Evolutionary conservation across 2,888 invertebrate genomes (phyloP).

Genomic region (Lypha dubia): DNA sequence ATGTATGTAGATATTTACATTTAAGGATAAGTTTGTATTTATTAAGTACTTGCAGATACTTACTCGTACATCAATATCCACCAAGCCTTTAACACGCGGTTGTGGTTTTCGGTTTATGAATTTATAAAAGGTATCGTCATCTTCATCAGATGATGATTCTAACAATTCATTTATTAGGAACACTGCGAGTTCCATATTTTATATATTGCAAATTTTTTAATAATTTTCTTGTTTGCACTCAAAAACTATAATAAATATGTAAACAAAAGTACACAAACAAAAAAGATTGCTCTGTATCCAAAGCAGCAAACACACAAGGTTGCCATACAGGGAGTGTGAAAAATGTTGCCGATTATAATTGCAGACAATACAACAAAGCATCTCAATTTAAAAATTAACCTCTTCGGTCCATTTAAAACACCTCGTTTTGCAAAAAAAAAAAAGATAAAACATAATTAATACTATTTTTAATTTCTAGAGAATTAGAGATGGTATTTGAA

Average conservation of each 20-base stretch:
- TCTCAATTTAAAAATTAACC: too few species aligned
- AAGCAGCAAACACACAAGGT: background rate
- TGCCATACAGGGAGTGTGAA: background rate
- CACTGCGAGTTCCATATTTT: background rate
- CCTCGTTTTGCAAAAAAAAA: too few species aligned
- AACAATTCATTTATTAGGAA: background rate
- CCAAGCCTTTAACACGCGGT: background rate
- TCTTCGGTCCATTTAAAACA: too few species aligned
- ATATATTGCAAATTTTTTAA: background rate
- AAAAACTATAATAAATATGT: background rate
- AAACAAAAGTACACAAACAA: slow-evolving; percentile 3
- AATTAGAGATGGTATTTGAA: too few species aligned
- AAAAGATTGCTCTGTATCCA: background rate
- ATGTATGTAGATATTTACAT: background rate
- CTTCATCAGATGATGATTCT: slow-evolving; percentile 2
- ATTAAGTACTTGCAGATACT: background rate
- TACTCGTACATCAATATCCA: background rate
- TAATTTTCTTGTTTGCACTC: background rate
- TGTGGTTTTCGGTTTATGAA: background rate
- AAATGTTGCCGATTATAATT: background rate
- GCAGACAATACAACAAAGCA: too few species aligned
- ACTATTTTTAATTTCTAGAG: too few species aligned
- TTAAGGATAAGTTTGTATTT: too few species aligned
- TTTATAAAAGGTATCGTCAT: background rate
- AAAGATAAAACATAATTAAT: too few species aligned